A percentile compares a stretch with the other conserved stretches of the same genome.
phyloP scores from a whole-genome alignment of 2,113 vertebrate species.

The Phylloscopus whistleri region DNA sequence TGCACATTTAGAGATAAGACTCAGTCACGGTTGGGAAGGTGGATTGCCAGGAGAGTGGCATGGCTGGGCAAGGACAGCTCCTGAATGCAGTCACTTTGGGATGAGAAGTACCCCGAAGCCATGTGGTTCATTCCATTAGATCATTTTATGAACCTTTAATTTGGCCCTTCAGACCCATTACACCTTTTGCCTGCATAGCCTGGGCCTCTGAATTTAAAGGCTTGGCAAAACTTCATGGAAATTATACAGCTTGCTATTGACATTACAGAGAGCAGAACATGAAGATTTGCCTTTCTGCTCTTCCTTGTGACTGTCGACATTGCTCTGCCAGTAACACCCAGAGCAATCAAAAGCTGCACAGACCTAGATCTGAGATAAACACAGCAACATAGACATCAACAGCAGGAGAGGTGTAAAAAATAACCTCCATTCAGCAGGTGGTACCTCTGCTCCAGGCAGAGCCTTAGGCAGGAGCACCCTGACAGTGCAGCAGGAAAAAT shows the following conservation, averaged over 20 bases:
- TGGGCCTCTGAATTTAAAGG: neutral
- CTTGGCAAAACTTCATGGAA: neutral
- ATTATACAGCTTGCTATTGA: neutral
- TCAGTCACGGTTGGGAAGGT: fast-evolving
- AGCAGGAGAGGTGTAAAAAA: neutral
- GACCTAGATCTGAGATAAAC: neutral
- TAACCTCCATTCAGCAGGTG: fast-evolving
- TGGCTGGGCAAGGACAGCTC: neutral
- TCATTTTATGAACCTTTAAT: neutral
- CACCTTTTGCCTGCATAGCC: neutral
- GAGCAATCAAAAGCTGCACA: neutral
- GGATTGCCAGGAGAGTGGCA: neutral
- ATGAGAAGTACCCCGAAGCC: neutral
- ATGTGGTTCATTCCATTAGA: neutral
- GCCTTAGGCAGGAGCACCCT: neutral
- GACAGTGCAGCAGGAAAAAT: fast-evolving
- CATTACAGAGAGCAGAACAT: neutral
- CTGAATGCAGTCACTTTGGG: neutral
- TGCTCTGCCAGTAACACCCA: neutral
- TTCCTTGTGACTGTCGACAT: fast-evolving
- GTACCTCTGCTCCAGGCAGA: neutral
- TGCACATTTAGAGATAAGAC: constrained; percentile 17
- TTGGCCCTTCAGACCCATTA: neutral
- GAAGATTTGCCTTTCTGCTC: neutral
- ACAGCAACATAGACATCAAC: neutral